A percentile compares a stretch with the other conserved stretches of the same genome.
Conservation (phyloP, 2,113 vertebrate species). For the Menura novaehollandiae region DNA sequence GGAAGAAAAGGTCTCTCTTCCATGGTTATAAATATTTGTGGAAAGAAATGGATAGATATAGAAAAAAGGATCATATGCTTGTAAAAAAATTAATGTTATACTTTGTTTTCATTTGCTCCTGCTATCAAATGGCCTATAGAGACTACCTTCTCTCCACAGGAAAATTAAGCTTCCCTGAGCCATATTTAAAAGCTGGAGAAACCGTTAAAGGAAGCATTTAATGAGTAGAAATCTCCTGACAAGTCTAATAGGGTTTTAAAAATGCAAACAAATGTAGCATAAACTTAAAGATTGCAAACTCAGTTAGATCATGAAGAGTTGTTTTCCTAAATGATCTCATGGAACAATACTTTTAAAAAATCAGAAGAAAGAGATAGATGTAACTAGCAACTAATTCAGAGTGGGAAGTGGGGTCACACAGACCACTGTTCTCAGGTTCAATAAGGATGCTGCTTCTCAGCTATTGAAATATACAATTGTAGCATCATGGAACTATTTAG, state of each 20-base stretch:
- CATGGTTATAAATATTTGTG: not conserved
- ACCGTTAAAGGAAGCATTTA: not conserved
- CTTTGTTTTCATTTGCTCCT: not conserved
- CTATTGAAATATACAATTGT: not conserved
- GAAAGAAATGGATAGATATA: not conserved
- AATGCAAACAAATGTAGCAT: not conserved
- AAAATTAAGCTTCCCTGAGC: not conserved
- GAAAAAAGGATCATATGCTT: not conserved
- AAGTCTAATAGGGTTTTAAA: not conserved
- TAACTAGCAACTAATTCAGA: not conserved
- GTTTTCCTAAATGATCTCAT: not conserved
- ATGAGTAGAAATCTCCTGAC: not conserved
- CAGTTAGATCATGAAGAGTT: not conserved
- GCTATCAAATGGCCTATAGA: not conserved
- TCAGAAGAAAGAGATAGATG: not conserved
- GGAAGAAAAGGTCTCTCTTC: not conserved
- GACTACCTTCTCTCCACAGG: not conserved
- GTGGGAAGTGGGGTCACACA: rapidly evolving
- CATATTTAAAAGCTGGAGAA: not conserved
- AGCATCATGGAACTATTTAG: not conserved
- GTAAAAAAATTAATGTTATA: not conserved
- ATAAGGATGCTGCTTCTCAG: not conserved
- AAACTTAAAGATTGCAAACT: not conserved
- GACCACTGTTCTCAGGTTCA: not conserved
- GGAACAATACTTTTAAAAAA: not conserved